These are phyloP conservation scores for Nanorana parkeri DNA, from an alignment of 2,113 vertebrate species.

Conservation along the genomic window DNA sequence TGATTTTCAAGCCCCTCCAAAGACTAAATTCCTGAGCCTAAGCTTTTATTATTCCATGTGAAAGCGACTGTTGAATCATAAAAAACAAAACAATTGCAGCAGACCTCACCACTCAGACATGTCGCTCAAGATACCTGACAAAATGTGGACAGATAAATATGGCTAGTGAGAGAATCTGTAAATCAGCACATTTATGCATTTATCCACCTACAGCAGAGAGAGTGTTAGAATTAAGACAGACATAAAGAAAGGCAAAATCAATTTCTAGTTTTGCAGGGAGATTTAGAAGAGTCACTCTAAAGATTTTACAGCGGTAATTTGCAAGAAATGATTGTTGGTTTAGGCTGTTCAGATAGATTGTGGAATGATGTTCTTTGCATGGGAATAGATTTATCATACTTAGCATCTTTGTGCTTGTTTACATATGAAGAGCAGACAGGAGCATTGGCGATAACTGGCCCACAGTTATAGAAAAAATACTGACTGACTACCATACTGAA, in stretches of 20 bases:
- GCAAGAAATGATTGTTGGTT: conserved; percentile 55
- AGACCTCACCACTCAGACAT: background rate
- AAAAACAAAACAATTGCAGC: background rate
- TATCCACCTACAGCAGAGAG: conserved; percentile 61
- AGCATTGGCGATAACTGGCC: conserved; percentile 1
- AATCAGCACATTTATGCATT: conserved; percentile 62
- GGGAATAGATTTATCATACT: conserved; percentile 40
- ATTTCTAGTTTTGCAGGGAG: conserved; percentile 61
- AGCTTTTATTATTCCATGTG: background rate
- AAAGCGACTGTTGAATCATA: background rate
- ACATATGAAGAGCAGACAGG: conserved; percentile 39
- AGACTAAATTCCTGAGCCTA: background rate
- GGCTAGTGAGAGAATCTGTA: conserved; percentile 18
- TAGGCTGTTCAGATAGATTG: conserved; percentile 39
- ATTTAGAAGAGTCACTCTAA: conserved; percentile 58
- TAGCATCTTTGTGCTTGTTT: conserved; percentile 36
- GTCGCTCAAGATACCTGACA: conserved; percentile 12
- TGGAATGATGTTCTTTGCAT: conserved; percentile 42
- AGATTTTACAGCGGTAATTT: conserved; percentile 54
- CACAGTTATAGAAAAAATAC: background rate
- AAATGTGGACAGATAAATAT: conserved; percentile 10
- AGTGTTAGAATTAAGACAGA: conserved; percentile 63
- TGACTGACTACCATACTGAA: background rate
- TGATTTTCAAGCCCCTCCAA: background rate
- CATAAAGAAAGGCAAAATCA: conserved; percentile 62